Evolutionary conservation across 2,113 vertebrate species (phyloP).

Genomic region (Ardeotis arabs): DNA sequence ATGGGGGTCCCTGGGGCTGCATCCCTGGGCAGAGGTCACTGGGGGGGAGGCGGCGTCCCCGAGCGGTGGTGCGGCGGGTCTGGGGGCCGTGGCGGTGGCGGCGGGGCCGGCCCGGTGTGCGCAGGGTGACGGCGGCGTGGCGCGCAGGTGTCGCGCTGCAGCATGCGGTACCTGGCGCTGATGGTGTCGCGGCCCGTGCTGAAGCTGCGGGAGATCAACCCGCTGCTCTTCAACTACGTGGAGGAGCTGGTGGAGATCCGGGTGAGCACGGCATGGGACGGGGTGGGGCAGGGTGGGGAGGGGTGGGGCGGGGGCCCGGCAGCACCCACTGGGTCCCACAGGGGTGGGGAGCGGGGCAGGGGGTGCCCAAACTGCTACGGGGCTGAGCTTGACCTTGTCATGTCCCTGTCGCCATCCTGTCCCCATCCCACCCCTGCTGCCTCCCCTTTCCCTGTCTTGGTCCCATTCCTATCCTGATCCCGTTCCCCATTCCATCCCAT

Average conservation of each 20-base stretch:
- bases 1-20: not conserved
- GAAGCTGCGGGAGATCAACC: conserved; percentile 92
- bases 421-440: not conserved
- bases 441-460: not conserved
- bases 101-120: not conserved
- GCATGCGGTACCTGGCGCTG: conserved; percentile 91
- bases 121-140: not conserved
- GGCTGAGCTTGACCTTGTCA: not conserved
- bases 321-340: not conserved
- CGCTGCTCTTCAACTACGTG: conserved; percentile 96
- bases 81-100: fast-evolving
- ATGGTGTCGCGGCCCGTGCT: conserved; percentile 93
- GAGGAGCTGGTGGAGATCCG: conserved; percentile 97
- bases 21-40: not conserved
- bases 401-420: not conserved
- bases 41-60: not conserved
- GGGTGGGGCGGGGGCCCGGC: not conserved
- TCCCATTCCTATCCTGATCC: no score
- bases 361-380: not conserved
- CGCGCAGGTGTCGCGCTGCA: conserved; percentile 90
- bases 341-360: no score
- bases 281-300: no score
- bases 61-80: no score
- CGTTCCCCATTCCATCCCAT: no score
- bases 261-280: conserved; percentile 69